These are phyloP conservation scores for Chrysochloris asiatica DNA, from an alignment of 2,113 vertebrate species.

Conservation along the genomic window DNA sequence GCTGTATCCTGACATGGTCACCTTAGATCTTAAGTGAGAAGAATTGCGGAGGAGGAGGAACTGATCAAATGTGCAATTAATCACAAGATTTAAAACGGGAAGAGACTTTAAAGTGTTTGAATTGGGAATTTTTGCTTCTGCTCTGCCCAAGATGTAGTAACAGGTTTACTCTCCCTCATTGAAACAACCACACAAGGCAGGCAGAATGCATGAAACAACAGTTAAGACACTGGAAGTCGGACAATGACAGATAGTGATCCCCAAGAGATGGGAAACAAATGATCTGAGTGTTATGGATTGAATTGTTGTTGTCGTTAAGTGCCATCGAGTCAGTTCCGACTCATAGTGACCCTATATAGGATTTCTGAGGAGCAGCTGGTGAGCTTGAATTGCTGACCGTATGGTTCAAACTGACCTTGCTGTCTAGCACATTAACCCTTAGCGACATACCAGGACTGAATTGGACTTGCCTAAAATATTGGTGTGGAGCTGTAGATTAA, in stretches of 20 bases:
- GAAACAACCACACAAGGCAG: background rate
- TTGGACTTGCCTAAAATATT: too few species aligned
- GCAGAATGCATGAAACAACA: background rate
- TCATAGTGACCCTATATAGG: too few species aligned
- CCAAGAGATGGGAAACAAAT: background rate
- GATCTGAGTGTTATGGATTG: background rate
- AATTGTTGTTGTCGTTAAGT: too few species aligned
- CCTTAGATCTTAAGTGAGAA: background rate
- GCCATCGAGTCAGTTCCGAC: too few species aligned
- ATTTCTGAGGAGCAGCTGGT: too few species aligned
- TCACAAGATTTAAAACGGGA: background rate
- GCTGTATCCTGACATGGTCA: background rate
- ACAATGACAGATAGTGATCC: background rate
- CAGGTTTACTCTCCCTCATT: background rate
- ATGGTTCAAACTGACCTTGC: too few species aligned
- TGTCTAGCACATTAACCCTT: too few species aligned
- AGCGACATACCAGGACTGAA: too few species aligned
- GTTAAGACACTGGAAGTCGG: background rate
- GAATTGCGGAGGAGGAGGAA: background rate
- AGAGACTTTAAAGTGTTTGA: background rate
- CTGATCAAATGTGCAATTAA: background rate
- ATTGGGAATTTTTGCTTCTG: background rate
- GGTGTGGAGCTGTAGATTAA: too few species aligned
- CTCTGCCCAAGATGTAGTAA: background rate
- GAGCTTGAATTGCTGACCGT: too few species aligned